A percentile compares a stretch with the other conserved stretches of the same genome.
Evolutionary conservation across 2,113 vertebrate genomes (phyloP).

Genomic region (Protobothrops mucrosquamatus): DNA sequence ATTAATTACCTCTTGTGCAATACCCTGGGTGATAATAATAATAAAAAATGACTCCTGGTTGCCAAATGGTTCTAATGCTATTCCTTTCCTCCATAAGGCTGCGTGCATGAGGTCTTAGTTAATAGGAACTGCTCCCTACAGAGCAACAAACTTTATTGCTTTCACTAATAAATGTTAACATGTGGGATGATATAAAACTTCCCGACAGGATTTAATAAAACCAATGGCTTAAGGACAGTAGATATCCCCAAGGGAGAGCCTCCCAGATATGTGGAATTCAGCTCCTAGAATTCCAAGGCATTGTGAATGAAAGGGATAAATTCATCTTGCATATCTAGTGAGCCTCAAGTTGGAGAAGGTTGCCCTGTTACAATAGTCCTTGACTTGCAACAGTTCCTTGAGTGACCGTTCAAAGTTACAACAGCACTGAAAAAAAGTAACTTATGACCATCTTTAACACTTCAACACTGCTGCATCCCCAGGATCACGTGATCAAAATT

Average conservation of each 20-base stretch:
- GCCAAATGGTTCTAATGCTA: neutral
- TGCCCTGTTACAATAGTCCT: neutral
- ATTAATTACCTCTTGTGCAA: conserved; percentile 17
- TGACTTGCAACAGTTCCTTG: neutral
- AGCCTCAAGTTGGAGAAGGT: neutral
- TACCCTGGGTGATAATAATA: neutral
- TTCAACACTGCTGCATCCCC: neutral
- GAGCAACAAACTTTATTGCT: conserved; percentile 29
- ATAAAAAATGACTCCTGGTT: conserved; percentile 11
- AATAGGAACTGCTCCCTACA: conserved; percentile 18
- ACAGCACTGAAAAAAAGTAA: neutral
- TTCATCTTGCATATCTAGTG: neutral
- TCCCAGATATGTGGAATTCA: neutral
- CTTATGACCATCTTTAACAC: neutral
- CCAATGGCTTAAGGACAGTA: neutral
- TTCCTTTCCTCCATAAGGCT: neutral
- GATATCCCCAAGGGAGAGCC: neutral
- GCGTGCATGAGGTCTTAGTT: neutral
- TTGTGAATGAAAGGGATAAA: neutral
- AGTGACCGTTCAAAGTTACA: neutral
- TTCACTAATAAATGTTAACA: conserved; percentile 5
- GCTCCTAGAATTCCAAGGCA: neutral
- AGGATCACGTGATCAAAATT: neutral
- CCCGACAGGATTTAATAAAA: conserved; percentile 22
- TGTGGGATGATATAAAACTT: conserved; percentile 17